Conservation (phyloP, 2,113 vertebrate species). For the cattle (Bos taurus) region ARS-UCD2.0 NC_037331.1:92736001-92736500, state of each 20-base stretch:
- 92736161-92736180: not conserved
- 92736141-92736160: not conserved
- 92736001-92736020: constrained; percentile 66
- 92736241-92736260: not conserved
- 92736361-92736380: not conserved
- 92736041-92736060: constrained; percentile 41
- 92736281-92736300: not conserved
- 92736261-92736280: not conserved
- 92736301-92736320: not conserved
- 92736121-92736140: not conserved
- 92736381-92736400: not conserved
- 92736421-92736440: not conserved
- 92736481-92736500: not conserved
- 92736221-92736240: not conserved
- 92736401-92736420: not conserved
- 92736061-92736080: constrained; percentile 59
- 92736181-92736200: not conserved
- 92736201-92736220: not conserved
- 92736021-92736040: not conserved
- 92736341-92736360: not conserved
- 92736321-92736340: not conserved
- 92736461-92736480: not conserved
- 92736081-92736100: not conserved
- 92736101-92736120: not conserved
- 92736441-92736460: not conserved